Conservation (phyloP, 2,888 invertebrate species). For the Hypselothyrea guttata region DNA sequence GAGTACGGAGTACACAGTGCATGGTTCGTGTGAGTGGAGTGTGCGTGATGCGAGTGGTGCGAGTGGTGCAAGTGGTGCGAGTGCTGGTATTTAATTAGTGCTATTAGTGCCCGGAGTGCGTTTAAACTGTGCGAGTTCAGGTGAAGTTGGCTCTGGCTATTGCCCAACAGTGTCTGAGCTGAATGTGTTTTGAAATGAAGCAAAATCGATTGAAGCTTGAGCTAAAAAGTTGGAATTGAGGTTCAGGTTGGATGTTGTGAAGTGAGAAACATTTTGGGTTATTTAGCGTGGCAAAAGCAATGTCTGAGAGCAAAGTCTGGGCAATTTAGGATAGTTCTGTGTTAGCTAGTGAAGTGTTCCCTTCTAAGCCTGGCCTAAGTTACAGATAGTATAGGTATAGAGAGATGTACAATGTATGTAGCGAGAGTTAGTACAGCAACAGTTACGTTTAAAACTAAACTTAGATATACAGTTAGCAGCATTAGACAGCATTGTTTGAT, state of each 20-base stretch:
- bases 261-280: slow-evolving; percentile 27
- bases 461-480: slow-evolving; percentile 31
- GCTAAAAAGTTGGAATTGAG: slow-evolving; percentile 2
- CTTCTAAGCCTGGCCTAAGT: slow-evolving; percentile 24
- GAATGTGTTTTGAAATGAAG: slow-evolving; percentile 16
- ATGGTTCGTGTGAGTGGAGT: slow-evolving; percentile 23
- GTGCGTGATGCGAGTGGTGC: slow-evolving; percentile 26
- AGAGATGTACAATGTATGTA: slow-evolving; percentile 18
- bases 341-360: slow-evolving; percentile 30
- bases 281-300: slow-evolving; percentile 28
- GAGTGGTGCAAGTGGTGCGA: slow-evolving; percentile 24
- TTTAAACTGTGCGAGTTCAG: slow-evolving; percentile 20
- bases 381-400: neutral
- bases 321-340: slow-evolving; percentile 1
- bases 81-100: slow-evolving; percentile 62
- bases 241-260: slow-evolving; percentile 10
- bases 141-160: slow-evolving; percentile 7
- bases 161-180: slow-evolving; percentile 26
- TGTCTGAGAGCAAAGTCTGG: slow-evolving; percentile 20
- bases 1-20: slow-evolving; percentile 1
- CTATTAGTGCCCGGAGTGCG: slow-evolving; percentile 49
- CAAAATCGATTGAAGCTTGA: slow-evolving; percentile 16
- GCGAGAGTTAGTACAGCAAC: slow-evolving; percentile 36
- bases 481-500: slow-evolving; percentile 35
- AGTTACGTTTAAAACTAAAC: slow-evolving; percentile 28